Evolutionary conservation across 1,140 invertebrate genomes (phyloP), one percentile per base, ranked within the genome.

Genomic region (Wiebesia pumilae): DNA sequence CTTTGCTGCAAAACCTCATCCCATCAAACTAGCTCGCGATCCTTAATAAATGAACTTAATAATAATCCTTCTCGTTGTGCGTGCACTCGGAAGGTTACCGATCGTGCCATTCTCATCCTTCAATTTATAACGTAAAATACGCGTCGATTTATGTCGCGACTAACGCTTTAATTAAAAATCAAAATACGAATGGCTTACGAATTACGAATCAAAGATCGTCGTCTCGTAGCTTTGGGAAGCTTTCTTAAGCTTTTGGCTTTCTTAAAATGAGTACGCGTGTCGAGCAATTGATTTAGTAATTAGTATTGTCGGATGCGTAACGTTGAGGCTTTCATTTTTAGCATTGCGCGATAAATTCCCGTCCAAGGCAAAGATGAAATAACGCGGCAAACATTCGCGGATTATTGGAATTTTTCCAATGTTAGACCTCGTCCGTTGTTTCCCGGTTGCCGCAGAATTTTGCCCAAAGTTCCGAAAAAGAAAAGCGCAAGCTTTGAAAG

Each of bases 11-110:
- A 30, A 16, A 27, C 12, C 16, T 24, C 1, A 4, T 77, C 62
- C 51, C 27, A 62, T 83, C 54, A 83, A 75, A 83, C 40, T 73
- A 83, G 9, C 4, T 40, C 16, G 33, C 24, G 14, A 54, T 62
- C 24, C 38, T 77, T 83, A 62, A 83, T 62, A 75, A 75, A 71
- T 58, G 19, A 24, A 27, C 67, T n/a, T n/a, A n/a, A 54, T 0
- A 9, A 54, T 54, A 33, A 12, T 27, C 30, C 21, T 38, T 21
- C 27, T 40, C 30, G 40, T 40, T 81, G 4, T 27, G 24, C 40
- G 3, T n/a, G 73, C 10, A 27, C 4, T 38, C 14, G 3, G 7
- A 27, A 24, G 33, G 33, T 33, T 1, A 73, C 7, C 35, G 24
- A 73, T 38, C 38, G 14, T 38, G 35, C 6, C 6, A 16, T 54